Conservation (phyloP, 2,113 vertebrate genomes). For the Pituophis catenifer region DNA sequence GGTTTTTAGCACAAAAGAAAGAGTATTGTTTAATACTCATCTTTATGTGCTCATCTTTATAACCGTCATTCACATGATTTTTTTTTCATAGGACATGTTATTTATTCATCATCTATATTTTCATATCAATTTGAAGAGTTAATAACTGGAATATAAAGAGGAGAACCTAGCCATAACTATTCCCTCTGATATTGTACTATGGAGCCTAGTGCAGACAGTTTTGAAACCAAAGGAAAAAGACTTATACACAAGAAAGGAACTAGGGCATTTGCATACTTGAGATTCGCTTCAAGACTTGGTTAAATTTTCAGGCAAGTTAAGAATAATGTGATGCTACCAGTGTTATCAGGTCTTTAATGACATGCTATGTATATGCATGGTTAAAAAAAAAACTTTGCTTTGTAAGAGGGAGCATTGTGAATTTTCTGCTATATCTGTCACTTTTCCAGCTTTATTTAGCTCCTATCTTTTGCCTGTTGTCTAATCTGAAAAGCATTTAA, state of each 20-base stretch:
- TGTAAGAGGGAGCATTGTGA: background rate
- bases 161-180: background rate
- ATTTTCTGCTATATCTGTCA: slow-evolving; percentile 14
- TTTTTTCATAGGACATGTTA: background rate
- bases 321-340: background rate
- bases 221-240: background rate
- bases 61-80: background rate
- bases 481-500: slow-evolving; percentile 8
- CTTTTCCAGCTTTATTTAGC: background rate
- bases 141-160: background rate
- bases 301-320: background rate
- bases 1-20: background rate
- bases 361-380: background rate
- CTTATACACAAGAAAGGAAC: background rate
- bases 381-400: background rate
- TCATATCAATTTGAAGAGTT: background rate
- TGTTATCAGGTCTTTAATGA: background rate
- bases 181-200: background rate
- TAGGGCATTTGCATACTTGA: background rate
- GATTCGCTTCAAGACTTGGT: background rate
- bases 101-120: background rate
- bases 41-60: background rate
- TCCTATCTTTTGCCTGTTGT: slow-evolving; percentile 7
- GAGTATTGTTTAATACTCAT: background rate
- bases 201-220: background rate